Percentiles rank a stretch among this genome's conserved stretches.
phyloP scores from a whole-genome alignment of 2,113 vertebrate genomes.

The Ictalurus punctatus region DNA sequence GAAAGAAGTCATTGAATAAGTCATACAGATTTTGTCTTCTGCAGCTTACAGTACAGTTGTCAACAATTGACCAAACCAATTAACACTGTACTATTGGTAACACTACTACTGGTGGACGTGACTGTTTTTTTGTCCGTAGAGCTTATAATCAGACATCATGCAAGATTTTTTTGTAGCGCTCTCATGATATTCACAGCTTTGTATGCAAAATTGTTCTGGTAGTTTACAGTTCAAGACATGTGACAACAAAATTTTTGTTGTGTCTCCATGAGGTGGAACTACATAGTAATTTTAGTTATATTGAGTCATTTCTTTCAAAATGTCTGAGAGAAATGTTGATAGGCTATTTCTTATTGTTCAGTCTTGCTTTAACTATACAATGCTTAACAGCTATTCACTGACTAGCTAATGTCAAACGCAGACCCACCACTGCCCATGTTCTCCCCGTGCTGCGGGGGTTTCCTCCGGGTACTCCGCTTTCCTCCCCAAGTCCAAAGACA shows the following conservation, averaged over 20 bases:
- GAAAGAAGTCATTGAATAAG: neutral
- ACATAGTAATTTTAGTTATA: neutral
- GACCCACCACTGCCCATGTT: too few relatives aligned
- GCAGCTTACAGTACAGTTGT: neutral
- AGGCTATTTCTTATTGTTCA: neutral
- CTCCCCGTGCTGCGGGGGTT: too few relatives aligned
- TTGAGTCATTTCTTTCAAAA: neutral
- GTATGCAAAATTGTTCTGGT: neutral
- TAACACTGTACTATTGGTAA: neutral
- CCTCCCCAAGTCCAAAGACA: too few relatives aligned
- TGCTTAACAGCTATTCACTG: neutral
- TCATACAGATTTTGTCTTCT: neutral
- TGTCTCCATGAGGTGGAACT: neutral
- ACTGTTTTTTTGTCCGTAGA: neutral
- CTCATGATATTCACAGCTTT: neutral
- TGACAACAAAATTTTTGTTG: neutral
- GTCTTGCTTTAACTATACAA: neutral
- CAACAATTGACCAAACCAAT: neutral
- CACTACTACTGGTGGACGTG: neutral
- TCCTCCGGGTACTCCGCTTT: too few relatives aligned
- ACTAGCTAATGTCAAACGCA: too few relatives aligned
- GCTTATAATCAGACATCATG: neutral
- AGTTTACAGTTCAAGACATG: neutral
- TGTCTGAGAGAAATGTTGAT: neutral
- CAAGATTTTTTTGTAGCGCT: neutral